Evolutionary conservation across 2,797 vertebrate species (phyloP), one percentile per base, ranked within the genome.

Genomic region (Steatocranus sp.): DNA sequence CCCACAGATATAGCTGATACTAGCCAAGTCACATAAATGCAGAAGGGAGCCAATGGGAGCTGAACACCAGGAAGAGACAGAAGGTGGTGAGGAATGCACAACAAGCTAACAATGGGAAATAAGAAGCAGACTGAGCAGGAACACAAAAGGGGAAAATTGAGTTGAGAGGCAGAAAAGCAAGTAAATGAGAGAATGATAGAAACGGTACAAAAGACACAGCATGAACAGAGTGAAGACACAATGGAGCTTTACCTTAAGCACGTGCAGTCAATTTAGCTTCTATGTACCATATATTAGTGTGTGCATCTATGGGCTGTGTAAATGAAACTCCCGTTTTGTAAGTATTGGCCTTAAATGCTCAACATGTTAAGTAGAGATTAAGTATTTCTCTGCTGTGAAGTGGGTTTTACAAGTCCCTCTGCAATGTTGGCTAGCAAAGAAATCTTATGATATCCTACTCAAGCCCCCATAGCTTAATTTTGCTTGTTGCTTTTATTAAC

Each of bases 151-250:
- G 68, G 81, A 70, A 30, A 86, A 82, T 86, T 58, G 70, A 66
- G 25, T 53, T 50, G 58, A 46, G 61, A 76, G 50, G 50, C 50
- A 78, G 38, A 78, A 48, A 75, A n/a, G 68, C 11, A 68, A 46
- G 58, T 23, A 48, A 81, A 50, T 38, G 54, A 79, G 66, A 76
- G 51, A 32, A 51, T 75, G 73, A 85, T 48, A 70, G 77, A 86
- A 78, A 83, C 80, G 41, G 48, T 85, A 75, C 76, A 68, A 86
- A 87, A 8, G 10, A 54, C 82, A 81, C 79, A 63, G 77, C 74
- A 79, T 58, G 80, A 66, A 78, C 74, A 88, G 84, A 75, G 80
- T 25, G 49, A 73, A 50, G 87, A 84, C 5, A 27, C 53, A 83
- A 25, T 73, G 23, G 63, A 75, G 68, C 23, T 84, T 78, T 11